Conservation (phyloP, 2,113 vertebrate species). For the Crypturellus undulatus region DNA sequence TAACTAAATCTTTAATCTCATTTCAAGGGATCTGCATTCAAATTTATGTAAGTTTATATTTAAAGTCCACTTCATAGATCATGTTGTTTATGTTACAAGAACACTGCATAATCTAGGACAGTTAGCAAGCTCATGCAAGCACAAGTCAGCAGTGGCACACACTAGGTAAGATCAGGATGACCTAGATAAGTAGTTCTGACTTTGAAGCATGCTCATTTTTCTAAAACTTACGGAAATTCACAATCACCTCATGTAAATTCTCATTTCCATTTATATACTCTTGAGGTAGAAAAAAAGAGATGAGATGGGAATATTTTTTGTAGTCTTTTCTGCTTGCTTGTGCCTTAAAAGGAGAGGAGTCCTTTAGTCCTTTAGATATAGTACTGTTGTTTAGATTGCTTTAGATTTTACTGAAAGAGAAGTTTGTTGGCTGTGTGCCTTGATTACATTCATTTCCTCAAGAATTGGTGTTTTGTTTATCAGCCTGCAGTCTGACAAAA, state of each 20-base stretch:
- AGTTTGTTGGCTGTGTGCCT: not conserved
- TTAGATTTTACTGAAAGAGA: not conserved
- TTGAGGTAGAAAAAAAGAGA: not conserved
- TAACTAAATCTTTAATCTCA: not conserved
- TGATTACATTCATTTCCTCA: not conserved
- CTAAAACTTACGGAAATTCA: conserved; percentile 9
- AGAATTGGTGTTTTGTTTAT: not conserved
- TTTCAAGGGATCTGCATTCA: not conserved
- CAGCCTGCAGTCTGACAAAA: not conserved
- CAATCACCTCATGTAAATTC: not conserved
- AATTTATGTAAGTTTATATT: not conserved
- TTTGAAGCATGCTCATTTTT: not conserved
- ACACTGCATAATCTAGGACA: not conserved
- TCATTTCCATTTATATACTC: not conserved
- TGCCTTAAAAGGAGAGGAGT: not conserved
- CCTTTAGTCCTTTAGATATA: too few relatives aligned
- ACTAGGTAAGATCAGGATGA: not conserved
- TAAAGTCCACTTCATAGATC: not conserved
- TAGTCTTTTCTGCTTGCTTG: not conserved
- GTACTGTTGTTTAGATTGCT: not conserved
- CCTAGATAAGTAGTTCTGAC: not conserved
- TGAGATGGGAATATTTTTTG: not conserved
- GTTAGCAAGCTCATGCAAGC: not conserved
- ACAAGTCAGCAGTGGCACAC: not conserved
- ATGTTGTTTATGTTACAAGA: not conserved